phyloP scores from a whole-genome alignment of 2,888 invertebrate genomes.

The Lamellibrachia columna region DNA sequence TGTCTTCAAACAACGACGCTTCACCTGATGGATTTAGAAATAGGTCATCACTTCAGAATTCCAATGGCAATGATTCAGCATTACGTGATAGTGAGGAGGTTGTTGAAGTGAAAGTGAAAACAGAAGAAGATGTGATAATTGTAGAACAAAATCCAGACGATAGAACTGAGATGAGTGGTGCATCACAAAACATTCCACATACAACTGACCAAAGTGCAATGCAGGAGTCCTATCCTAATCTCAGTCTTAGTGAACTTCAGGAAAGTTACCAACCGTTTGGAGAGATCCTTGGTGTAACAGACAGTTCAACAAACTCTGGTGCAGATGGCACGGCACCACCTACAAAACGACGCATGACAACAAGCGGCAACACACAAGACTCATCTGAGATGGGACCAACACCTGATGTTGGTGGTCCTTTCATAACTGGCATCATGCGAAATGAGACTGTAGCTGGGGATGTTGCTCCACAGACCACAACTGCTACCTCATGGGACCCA shows the following conservation, averaged over 20 bases:
- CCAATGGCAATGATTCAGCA: neutral
- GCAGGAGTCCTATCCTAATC: neutral
- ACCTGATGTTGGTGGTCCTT: slow-evolving; percentile 2
- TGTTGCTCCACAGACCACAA: neutral
- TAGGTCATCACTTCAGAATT: neutral
- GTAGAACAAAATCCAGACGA: neutral
- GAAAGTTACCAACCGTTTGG: neutral
- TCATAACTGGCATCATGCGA: slow-evolving; percentile 5
- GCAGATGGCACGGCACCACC: slow-evolving; percentile 6
- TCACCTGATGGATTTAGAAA: neutral
- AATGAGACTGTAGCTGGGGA: neutral
- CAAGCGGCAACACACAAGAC: neutral
- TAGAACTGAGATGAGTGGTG: neutral
- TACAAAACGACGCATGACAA: neutral
- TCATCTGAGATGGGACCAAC: neutral
- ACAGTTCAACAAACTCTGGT: slow-evolving; percentile 1
- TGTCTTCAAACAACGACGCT: neutral
- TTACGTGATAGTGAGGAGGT: neutral
- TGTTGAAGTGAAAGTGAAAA: neutral
- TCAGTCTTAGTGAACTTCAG: neutral
- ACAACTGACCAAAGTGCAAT: neutral
- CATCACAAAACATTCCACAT: neutral
- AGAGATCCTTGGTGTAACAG: neutral
- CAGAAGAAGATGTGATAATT: neutral
- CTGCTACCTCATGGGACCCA: slow-evolving; percentile 12